A percentile compares a stretch with the other conserved stretches of the same genome.
Conservation (phyloP, 2,797 vertebrate species). For the Eulemur mongoz region DNA sequence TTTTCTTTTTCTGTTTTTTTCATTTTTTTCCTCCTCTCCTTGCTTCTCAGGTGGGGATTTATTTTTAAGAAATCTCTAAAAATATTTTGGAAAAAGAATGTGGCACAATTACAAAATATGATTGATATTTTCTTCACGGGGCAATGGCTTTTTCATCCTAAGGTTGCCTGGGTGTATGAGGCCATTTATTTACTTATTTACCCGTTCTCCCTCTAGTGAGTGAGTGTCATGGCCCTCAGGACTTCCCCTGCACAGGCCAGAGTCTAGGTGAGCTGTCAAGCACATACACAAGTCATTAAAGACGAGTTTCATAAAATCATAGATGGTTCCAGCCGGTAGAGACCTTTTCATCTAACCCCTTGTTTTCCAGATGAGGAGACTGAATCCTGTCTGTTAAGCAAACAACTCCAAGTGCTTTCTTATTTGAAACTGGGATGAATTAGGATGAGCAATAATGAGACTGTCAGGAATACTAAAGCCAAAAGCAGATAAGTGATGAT, state of each 20-base stretch:
- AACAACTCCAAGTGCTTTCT: constrained; percentile 49
- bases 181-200: neutral
- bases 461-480: constrained; percentile 70
- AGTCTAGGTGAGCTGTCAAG: neutral
- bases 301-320: constrained; percentile 10
- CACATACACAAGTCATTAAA: neutral
- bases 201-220: neutral
- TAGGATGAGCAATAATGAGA: constrained; percentile 66
- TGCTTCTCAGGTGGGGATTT: neutral
- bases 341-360: neutral
- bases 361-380: constrained; percentile 50
- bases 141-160: neutral
- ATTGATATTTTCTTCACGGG: neutral
- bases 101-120: neutral
- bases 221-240: neutral
- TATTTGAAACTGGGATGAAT: constrained; percentile 51
- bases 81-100: neutral
- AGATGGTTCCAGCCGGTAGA: neutral
- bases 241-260: neutral
- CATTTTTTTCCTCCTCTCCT: no score
- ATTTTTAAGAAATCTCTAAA: constrained; percentile 2
- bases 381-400: constrained; percentile 42
- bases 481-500: constrained; percentile 79
- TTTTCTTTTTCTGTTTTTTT: neutral
- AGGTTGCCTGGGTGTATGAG: neutral